These are phyloP conservation scores for Grammomys surdaster DNA, from an alignment of 2,113 vertebrate species.

Conservation along the genomic window DNA sequence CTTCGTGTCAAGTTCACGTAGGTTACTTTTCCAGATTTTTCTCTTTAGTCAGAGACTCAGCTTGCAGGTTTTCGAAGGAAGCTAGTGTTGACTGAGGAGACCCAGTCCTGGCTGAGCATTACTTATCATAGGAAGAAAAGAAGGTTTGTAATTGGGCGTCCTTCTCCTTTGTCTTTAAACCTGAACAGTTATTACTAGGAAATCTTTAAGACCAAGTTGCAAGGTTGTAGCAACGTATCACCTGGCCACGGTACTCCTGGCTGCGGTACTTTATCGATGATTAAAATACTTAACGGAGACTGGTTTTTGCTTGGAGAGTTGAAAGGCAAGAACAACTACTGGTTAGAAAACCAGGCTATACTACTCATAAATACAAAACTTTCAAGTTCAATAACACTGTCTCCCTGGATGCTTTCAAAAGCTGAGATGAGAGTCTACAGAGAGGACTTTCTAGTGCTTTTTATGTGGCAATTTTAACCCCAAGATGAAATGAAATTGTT, in stretches of 20 bases:
- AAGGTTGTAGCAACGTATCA: background rate
- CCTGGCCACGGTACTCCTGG: background rate
- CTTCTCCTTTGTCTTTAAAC: background rate
- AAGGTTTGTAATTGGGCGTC: background rate
- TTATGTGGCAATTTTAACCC: background rate
- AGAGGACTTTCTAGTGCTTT: background rate
- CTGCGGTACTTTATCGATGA: slow-evolving; percentile 4
- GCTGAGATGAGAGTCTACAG: background rate
- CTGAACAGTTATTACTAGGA: slow-evolving; percentile 13
- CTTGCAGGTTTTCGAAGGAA: slow-evolving; percentile 19
- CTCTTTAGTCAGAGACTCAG: background rate
- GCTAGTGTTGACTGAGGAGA: background rate
- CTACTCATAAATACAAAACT: background rate
- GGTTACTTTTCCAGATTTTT: background rate
- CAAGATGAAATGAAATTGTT: slow-evolving; percentile 38
- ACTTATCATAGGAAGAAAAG: background rate
- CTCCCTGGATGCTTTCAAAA: background rate
- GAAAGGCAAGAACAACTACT: slow-evolving; percentile 33
- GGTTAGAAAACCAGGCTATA: slow-evolving; percentile 10
- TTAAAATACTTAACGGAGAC: slow-evolving; percentile 35
- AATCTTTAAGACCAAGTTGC: slow-evolving; percentile 35
- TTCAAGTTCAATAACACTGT: background rate
- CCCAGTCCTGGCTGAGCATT: background rate
- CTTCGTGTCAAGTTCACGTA: background rate
- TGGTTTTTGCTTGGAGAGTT: slow-evolving; percentile 15